These are phyloP conservation scores for Onychorhynchus coronatus DNA, from an alignment of 2,113 vertebrate species.

Conservation along the genomic window DNA sequence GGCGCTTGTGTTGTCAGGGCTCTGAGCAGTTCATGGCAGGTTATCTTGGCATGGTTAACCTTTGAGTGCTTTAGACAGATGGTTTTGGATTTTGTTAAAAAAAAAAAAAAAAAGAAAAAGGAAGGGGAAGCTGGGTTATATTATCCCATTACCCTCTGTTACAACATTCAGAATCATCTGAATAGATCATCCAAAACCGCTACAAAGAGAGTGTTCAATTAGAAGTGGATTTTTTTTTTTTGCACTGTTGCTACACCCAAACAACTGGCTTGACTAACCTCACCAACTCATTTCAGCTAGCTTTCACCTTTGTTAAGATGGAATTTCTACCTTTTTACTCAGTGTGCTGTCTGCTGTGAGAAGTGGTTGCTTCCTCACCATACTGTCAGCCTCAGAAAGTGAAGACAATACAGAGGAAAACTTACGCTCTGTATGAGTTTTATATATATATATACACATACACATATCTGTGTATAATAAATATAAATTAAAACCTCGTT, in stretches of 20 bases:
- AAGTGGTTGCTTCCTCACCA: background rate
- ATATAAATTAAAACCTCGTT: background rate
- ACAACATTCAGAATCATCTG: background rate
- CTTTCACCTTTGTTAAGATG: background rate
- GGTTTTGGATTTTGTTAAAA: background rate
- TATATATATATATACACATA: too few relatives aligned
- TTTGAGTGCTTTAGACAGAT: background rate
- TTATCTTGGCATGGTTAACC: background rate
- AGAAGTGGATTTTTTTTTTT: background rate
- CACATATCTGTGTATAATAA: background rate
- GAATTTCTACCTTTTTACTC: background rate
- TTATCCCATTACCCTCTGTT: background rate
- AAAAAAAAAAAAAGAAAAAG: too few relatives aligned
- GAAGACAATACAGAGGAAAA: background rate
- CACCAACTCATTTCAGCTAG: background rate
- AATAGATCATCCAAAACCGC: background rate
- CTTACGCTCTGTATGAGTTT: rapidly evolving
- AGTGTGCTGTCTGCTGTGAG: background rate
- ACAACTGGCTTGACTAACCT: background rate
- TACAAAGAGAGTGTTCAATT: background rate
- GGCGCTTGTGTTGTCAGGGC: background rate
- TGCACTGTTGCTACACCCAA: background rate
- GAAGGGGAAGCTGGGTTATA: background rate
- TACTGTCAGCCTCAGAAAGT: background rate
- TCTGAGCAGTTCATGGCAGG: background rate